Base-by-base conservation (phyloP, 2,888 invertebrate genomes). In the Ferrisia virgata region DNA sequence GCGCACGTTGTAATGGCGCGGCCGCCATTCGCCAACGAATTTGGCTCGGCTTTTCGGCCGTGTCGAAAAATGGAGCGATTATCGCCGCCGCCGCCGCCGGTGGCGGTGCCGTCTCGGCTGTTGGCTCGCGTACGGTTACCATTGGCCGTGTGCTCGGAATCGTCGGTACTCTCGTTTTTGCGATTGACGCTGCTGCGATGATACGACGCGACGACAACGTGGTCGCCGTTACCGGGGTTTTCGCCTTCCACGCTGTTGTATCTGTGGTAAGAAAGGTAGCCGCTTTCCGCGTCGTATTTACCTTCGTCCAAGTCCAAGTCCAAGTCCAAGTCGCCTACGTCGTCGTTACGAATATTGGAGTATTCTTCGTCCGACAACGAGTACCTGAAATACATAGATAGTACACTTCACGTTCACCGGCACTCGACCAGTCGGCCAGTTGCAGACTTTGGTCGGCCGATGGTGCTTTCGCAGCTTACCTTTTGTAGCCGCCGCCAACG, bases 271-370 rank as follows among this genome's bases (percentile, higher is more conserved):
- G 82, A 82, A 11, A 82, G 47, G 31, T 82, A 82, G 2, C 82
- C 82, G 31, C 82, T 82, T 76, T 82, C 82, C 13, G 82, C 22
- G 69, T 82, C 82, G 40, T n/a, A 82, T 82, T 82, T 82, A 2
- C 40, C 43, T 31, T 82, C 82, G 13, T 82, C 82, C 15, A 25
- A 3, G 9, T 2, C 47, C 2, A n/a, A n/a, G 22, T n/a, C 53
- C 1, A 4, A 28, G 40, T 80, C 53, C 28, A 11, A 8, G n/a
- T 80, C 53, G 9, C 28, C 80, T 3, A 13, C 13, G 3, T 22
- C 53, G 33, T 15, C 9, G n/a, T 82, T 76, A n/a, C 47, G 22
- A 15, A 76, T n/a, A n/a, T 47, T 25, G 11, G 82, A 28, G 28
- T n/a, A 72, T 15, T 82, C 72, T n/a, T 82, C 82, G 15, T 82